Evolutionary conservation across 2,888 invertebrate genomes (phyloP).

Genomic region (Sminthurides aquaticus): DNA sequence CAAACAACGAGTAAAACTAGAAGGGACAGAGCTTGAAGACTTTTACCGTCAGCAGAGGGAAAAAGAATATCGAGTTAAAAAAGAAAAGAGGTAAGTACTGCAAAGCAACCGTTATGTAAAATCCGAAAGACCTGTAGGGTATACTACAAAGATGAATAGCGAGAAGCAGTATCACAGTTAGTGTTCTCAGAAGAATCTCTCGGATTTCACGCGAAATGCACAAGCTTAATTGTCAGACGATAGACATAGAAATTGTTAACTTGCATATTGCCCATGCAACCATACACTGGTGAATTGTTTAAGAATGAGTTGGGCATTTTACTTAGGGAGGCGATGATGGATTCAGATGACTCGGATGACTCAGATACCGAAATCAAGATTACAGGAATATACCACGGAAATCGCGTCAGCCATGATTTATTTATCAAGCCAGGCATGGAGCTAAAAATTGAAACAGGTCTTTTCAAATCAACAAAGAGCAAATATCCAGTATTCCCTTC

Average conservation of each 20-base stretch:
- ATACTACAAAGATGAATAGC: no score
- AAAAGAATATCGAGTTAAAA: constrained; percentile 43
- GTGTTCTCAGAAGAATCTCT: no score
- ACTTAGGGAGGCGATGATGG: constrained; percentile 36
- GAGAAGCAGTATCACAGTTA: no score
- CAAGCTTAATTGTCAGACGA: no score
- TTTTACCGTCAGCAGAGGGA: constrained; percentile 49
- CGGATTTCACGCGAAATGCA: no score
- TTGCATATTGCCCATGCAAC: no score
- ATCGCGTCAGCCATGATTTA: constrained; percentile 63
- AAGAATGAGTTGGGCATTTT: neutral
- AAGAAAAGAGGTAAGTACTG: constrained; percentile 41
- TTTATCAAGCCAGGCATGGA: constrained; percentile 63
- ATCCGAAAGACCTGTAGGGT: no score
- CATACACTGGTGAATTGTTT: no score
- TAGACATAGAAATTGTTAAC: no score
- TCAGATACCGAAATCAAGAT: constrained; percentile 77
- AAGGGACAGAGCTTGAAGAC: constrained; percentile 54
- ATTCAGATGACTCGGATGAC: constrained; percentile 56
- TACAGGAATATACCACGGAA: constrained; percentile 66
- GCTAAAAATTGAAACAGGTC: constrained; percentile 62
- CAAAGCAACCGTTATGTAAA: neutral
- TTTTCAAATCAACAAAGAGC: constrained; percentile 80
- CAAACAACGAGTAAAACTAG: constrained; percentile 50
- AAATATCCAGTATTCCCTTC: constrained; percentile 96